Conservation (phyloP, 2,888 invertebrate genomes). For the Rhingia campestris region DNA sequence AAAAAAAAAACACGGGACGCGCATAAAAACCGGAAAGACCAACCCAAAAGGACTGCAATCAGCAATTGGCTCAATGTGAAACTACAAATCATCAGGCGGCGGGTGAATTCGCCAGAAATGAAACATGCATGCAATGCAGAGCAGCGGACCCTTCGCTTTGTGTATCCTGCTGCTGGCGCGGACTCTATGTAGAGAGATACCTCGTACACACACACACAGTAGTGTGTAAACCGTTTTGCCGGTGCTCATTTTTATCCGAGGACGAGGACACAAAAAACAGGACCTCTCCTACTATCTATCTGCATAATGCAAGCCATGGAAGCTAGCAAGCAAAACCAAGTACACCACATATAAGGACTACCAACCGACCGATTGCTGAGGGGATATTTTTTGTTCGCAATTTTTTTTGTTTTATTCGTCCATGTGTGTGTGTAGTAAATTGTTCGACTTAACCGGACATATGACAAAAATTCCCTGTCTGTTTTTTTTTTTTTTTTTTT, state of each 20-base stretch:
- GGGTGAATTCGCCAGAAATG: conserved; percentile 63
- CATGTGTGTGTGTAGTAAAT: conserved; percentile 61
- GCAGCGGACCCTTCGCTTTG: conserved; percentile 14
- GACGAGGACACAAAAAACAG: conserved; percentile 64
- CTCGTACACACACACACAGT: background rate
- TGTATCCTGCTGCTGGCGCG: conserved; percentile 15
- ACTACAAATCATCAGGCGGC: conserved; percentile 70
- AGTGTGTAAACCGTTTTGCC: conserved; percentile 57
- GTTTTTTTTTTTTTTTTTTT: conserved; percentile 25
- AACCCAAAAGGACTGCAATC: conserved; percentile 59
- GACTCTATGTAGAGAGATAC: too few relatives aligned
- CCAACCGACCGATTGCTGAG: conserved; percentile 23
- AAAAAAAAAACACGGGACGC: conserved; percentile 17
- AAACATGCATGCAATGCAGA: conserved; percentile 59
- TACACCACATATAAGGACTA: background rate
- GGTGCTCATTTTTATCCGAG: conserved; percentile 65
- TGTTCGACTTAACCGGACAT: conserved; percentile 70
- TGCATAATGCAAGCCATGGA: conserved; percentile 52
- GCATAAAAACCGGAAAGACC: conserved; percentile 37
- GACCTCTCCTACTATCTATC: conserved; percentile 56
- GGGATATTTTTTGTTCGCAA: background rate
- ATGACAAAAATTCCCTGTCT: conserved; percentile 58
- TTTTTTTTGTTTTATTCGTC: background rate
- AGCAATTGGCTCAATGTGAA: conserved; percentile 72
- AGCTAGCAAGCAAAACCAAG: too few relatives aligned